A percentile compares a stretch with the other conserved stretches of the same genome.
phyloP scores from a whole-genome alignment of 2,113 vertebrate genomes.

The Cryptotis parvus region DNA sequence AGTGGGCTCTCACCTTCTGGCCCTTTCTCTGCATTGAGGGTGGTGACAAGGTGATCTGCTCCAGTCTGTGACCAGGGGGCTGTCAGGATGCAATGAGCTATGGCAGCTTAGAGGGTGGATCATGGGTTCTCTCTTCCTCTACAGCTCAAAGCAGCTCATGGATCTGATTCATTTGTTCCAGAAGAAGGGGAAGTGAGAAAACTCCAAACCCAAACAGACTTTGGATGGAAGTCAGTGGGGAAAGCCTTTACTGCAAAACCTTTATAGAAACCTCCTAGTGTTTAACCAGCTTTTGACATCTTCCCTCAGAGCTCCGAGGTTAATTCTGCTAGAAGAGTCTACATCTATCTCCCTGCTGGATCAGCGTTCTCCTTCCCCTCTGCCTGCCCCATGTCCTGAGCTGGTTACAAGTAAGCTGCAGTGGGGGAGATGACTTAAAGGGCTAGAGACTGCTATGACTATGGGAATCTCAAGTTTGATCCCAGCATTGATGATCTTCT shows the following conservation, averaged over 20 bases:
- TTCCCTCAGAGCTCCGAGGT: slow-evolving; percentile 6
- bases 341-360: neutral
- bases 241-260: slow-evolving; percentile 9
- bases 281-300: slow-evolving; percentile 68
- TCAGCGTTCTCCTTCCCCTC: neutral
- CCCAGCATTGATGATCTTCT: neutral
- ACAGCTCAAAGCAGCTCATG: neutral
- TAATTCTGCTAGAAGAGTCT: neutral
- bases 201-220: neutral
- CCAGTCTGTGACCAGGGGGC: neutral
- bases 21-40: neutral
- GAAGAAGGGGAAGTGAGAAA: slow-evolving; percentile 56
- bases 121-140: neutral
- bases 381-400: neutral
- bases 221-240: slow-evolving; percentile 43
- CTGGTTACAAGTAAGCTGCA: neutral
- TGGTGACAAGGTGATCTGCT: neutral
- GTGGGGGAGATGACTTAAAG: no score
- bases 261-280: slow-evolving; percentile 61
- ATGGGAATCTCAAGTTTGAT: neutral
- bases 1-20: neutral
- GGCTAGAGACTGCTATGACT: no score
- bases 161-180: slow-evolving; percentile 44
- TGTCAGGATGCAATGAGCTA: neutral
- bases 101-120: neutral